Base-by-base conservation (phyloP, 2,888 invertebrate species). In the Aromia moschata region DNA sequence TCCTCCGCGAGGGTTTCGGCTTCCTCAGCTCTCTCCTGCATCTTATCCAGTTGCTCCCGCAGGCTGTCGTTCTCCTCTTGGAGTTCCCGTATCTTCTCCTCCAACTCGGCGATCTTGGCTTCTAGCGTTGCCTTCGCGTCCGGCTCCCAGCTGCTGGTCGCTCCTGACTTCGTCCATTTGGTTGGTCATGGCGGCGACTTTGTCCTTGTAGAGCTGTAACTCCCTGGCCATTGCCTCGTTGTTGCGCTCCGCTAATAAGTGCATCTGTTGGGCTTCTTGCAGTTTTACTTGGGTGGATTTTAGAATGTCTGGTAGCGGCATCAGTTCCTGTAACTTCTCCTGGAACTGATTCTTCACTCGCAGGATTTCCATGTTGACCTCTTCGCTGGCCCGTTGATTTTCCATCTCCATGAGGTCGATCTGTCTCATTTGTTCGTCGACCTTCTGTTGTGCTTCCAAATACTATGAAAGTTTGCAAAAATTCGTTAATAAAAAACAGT, bases 321-420 rank as follows among this genome's bases (percentile, higher is more conserved):
- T 85, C 44, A 90, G 77, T 76, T 90, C 89, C 57, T 87, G 86
- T 15, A 90, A 78, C 75, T 89, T 89, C 71, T 89, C 89, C 83
- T 89, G 89, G 79, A 90, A 90, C 76, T 89, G 85, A 70, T 82
- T 83, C 83, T 90, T 90, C 7, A 89, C 88, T 62, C 86, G 81
- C 68, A 88, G 87, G 58, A 90, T 88, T 78, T 90, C 90, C 11
- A 88, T 77, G 67, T 87, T 88, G 37, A 90, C 88, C 74, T 90
- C 89, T 70, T 90, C 89, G 65, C 87, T 87, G 72, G 89, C 87
- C 44, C 89, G 81, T 14, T 85, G 86, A 70, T 89, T 89, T 69
- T 90, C 89, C 84, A 89, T 84, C 70, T 90, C 89, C 86, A 89
- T 87, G 73, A 88, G 80, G 62, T 89, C 88, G 72, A 90, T 84